Evolutionary conservation across 2,888 invertebrate genomes (phyloP).

Genomic region (Aproaerema taeniolella): DNA sequence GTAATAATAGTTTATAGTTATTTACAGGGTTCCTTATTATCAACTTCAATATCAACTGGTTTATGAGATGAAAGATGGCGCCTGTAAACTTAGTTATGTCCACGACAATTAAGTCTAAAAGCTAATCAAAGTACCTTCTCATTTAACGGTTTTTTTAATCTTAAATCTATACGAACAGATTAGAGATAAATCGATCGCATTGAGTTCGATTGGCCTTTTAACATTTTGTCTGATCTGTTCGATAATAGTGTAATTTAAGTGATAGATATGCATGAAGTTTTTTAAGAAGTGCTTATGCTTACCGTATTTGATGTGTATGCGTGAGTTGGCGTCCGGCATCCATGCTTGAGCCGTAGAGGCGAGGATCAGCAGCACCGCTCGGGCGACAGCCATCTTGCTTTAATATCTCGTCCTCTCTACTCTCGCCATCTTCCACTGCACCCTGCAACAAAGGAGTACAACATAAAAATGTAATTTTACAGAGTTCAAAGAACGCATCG

Average conservation of each 20-base stretch:
- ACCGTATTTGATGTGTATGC: slow-evolving; percentile 82
- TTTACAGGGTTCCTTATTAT: slow-evolving; percentile 1
- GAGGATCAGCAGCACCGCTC: slow-evolving; percentile 76
- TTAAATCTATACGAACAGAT: too few relatives aligned
- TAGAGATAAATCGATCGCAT: too few relatives aligned
- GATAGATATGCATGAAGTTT: too few relatives aligned
- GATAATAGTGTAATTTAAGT: too few relatives aligned
- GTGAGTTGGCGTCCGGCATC: slow-evolving; percentile 84
- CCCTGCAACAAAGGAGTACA: slow-evolving; percentile 46
- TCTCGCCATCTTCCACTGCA: slow-evolving; percentile 56
- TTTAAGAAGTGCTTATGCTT: slow-evolving; percentile 32
- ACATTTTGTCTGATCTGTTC: too few relatives aligned
- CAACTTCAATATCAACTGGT: slow-evolving; percentile 2
- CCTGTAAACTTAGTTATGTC: slow-evolving; percentile 9
- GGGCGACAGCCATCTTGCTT: slow-evolving; percentile 67
- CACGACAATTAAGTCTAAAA: slow-evolving; percentile 15
- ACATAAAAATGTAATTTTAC: neutral
- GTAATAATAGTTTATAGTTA: slow-evolving; percentile 2
- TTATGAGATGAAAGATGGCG: neutral
- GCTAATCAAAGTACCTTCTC: slow-evolving; percentile 10
- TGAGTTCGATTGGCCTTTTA: too few relatives aligned
- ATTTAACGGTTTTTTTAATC: slow-evolving; percentile 7
- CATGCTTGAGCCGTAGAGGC: slow-evolving; percentile 80
- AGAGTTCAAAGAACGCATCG: too few relatives aligned
- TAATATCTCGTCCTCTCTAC: slow-evolving; percentile 54